Base-by-base conservation (phyloP, 2,113 vertebrate genomes). In the Nicator chloris region DNA sequence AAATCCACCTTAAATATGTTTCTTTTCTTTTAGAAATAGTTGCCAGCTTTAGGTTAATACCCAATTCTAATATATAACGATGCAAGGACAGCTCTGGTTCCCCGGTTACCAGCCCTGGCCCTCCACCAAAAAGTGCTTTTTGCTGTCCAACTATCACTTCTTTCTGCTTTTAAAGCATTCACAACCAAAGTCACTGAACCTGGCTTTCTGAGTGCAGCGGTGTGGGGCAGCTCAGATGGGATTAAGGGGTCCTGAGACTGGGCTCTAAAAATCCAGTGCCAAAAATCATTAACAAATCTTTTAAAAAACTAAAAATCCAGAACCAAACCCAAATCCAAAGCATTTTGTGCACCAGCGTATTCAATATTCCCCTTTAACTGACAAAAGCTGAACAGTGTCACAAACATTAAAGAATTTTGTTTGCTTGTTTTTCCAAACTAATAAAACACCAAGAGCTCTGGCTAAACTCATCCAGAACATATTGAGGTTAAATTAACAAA, bases 401-500 rank as follows among this genome's bases (percentile, higher is more conserved):
- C 33, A 42, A 65, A 23, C 8, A 0, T 37, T 65, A 12, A 49
- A 86, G 47, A 51, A 65, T 61, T 61, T 57, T 56, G 21, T 69
- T 80, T 77, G 47, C 81, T 88, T 93, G 50, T 51, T 82, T 87
- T 81, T 66, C 81, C 61, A 45, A 77, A 65, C 47, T 63, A 49
- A 90, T n/a, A 68, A 70, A 72, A 45, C 30, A 49, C 40, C 66
- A 65, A 53, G 30, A 80, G 54, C 15, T 75, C 60, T 77, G 86
- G 72, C 45, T 16, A 72, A 86, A 35, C 50, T 59, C 90, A 54
- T 64, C 66, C 82, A 77, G 84, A 53, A 66, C 18, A 19, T 3
- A 10, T 51, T 72, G 84, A 54, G 65, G 30, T 56, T 87, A 59
- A 90, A 92, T 77, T 37, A 91, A 82, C 68, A 71, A 93, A 70